Conservation (phyloP, 2,797 vertebrate species). For the Hipposideros larvatus region DNA sequence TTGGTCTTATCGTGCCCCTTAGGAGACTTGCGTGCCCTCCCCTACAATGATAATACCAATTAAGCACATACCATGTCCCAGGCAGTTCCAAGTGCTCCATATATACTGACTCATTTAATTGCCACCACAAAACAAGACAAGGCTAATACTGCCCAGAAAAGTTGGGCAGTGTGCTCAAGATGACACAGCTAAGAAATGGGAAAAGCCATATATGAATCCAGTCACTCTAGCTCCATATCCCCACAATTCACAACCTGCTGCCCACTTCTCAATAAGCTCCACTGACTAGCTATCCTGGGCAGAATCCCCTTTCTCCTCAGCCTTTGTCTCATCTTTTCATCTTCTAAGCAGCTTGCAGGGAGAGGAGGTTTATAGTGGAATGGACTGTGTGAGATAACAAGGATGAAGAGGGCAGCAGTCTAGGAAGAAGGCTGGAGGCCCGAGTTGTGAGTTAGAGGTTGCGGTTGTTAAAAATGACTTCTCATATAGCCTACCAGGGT, state of each 20-base stretch:
- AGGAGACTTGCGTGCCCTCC: neutral
- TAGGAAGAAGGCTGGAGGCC: neutral
- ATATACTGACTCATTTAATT: neutral
- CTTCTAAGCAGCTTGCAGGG: slow-evolving; percentile 46
- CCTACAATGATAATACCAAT: neutral
- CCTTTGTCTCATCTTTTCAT: slow-evolving; percentile 49
- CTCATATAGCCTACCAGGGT: neutral
- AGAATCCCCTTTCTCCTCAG: neutral
- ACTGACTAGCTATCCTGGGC: neutral
- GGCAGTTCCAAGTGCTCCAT: neutral
- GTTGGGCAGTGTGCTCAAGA: neutral
- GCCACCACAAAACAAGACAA: neutral
- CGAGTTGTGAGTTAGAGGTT: neutral
- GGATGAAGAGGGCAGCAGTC: neutral
- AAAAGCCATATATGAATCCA: neutral
- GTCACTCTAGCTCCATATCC: neutral
- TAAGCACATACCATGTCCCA: neutral
- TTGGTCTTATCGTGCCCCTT: neutral
- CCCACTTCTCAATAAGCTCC: neutral
- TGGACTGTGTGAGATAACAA: slow-evolving; percentile 65
- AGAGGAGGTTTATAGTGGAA: slow-evolving; percentile 56
- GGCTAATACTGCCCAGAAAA: neutral
- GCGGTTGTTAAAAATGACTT: neutral
- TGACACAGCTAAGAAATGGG: neutral
- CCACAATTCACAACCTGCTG: neutral